Evolutionary conservation across 2,888 invertebrate genomes (phyloP).

Genomic region (Habrosyne pyritoides): DNA sequence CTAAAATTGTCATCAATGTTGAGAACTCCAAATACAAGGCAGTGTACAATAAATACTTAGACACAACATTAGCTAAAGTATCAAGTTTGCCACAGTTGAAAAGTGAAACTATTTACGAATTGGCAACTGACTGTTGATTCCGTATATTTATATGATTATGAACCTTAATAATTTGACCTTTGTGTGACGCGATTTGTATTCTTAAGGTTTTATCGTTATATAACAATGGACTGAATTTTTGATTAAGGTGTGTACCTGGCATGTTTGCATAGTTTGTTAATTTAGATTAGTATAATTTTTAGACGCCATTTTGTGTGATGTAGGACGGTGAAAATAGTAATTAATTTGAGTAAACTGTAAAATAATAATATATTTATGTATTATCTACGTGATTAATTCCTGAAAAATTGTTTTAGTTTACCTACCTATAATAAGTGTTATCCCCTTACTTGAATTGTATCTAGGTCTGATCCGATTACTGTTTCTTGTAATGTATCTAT

Average conservation of each 20-base stretch:
- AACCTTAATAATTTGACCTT: conserved; percentile 14
- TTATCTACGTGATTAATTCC: conserved; percentile 2
- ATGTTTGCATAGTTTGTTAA: conserved; percentile 50
- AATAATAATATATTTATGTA: conserved; percentile 13
- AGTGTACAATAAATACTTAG: conserved; percentile 86
- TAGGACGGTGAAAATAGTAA: conserved; percentile 35
- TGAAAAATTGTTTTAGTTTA: neutral
- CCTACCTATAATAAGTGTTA: neutral
- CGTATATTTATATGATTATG: conserved; percentile 24
- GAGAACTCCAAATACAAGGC: conserved; percentile 88
- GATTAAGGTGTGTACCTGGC: conserved; percentile 60
- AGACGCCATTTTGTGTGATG: conserved; percentile 51
- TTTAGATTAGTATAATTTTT: conserved; percentile 58
- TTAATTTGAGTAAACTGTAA: conserved; percentile 32
- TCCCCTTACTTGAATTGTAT: neutral
- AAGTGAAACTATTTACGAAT: conserved; percentile 60
- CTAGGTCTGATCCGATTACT: conserved; percentile 10
- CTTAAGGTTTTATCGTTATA: conserved; percentile 21
- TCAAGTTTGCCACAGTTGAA: conserved; percentile 86
- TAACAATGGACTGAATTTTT: conserved; percentile 56
- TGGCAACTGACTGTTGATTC: conserved; percentile 43
- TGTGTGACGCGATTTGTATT: conserved; percentile 23
- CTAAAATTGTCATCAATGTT: conserved; percentile 86
- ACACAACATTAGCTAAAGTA: conserved; percentile 84
- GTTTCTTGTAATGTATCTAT: conserved; percentile 31